Percentiles rank a stretch among this genome's conserved stretches.
phyloP scores from a whole-genome alignment of 1,140 invertebrate species.

The Heliconius melpomene region DNA sequence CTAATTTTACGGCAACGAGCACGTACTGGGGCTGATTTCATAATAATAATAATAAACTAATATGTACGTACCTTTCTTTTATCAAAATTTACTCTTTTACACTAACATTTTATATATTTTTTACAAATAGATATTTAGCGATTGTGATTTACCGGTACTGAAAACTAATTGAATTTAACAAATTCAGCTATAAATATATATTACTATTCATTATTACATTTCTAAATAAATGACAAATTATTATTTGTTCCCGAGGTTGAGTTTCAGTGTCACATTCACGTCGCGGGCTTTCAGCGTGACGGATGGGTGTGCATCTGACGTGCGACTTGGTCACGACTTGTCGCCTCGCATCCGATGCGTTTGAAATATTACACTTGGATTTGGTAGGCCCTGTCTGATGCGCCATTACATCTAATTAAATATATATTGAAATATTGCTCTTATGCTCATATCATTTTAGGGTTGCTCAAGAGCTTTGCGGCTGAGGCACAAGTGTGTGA shows the following conservation, averaged over 20 bases:
- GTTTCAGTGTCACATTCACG: conserved; percentile 40
- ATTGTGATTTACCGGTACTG: no score
- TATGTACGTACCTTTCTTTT: not conserved
- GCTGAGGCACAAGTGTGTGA: no score
- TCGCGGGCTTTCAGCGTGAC: conserved; percentile 53
- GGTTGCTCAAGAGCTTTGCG: not conserved
- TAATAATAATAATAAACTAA: conserved; percentile 17
- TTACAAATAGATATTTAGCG: no score
- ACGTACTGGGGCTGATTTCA: conserved; percentile 41
- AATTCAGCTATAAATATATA: no score
- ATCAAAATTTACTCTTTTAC: no score
- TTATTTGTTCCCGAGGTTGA: not conserved
- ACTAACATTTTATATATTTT: no score
- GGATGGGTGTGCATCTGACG: conserved; percentile 46
- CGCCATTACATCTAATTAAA: conserved; percentile 41
- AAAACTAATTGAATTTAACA: no score
- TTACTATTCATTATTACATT: not conserved
- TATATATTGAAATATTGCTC: conserved; percentile 2
- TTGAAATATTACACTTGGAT: conserved; percentile 59
- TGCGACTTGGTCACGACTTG: conserved; percentile 64
- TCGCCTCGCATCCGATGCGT: conserved; percentile 57
- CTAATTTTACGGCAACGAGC: conserved; percentile 51
- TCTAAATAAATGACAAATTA: not conserved
- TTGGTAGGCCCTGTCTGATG: conserved; percentile 36
- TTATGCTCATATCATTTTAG: not conserved